A percentile compares a stretch with the other conserved stretches of the same genome.
Conservation (phyloP, 2,113 vertebrate genomes). For the Cryptoleucopteryx plumbea region DNA sequence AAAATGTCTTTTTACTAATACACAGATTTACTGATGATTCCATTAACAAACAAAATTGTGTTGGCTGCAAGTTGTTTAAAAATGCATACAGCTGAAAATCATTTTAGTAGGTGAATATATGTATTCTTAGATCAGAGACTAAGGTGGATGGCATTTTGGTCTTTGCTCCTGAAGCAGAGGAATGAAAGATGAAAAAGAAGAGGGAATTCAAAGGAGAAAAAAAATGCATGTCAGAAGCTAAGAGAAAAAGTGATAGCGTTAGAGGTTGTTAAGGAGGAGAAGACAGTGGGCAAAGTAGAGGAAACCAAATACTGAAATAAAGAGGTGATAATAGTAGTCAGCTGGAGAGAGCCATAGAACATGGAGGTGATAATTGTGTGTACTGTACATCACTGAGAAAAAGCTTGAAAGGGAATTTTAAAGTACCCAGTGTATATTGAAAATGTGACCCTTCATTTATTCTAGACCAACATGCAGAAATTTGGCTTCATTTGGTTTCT, state of each 20-base stretch:
- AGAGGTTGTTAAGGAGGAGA: neutral
- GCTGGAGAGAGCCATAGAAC: neutral
- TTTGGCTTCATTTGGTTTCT: neutral
- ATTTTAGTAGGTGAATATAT: neutral
- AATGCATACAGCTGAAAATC: neutral
- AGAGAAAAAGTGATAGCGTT: neutral
- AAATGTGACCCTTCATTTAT: neutral
- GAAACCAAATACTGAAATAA: conserved; percentile 42
- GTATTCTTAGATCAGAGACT: neutral
- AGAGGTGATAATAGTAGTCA: conserved; percentile 53
- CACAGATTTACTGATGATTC: neutral
- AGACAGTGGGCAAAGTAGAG: neutral
- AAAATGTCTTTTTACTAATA: neutral
- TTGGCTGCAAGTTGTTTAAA: neutral
- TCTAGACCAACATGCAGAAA: neutral
- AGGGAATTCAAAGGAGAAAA: neutral
- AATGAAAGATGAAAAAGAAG: neutral
- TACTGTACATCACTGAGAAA: neutral
- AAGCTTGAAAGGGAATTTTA: conserved; percentile 21
- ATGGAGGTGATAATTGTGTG: conserved; percentile 29
- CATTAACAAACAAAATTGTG: neutral
- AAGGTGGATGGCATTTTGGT: neutral
- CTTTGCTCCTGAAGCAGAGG: neutral
- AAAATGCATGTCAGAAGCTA: neutral
- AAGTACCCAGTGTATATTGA: neutral